Evolutionary conservation across 2,113 vertebrate species (phyloP).

Genomic region (Cynopterus brachyotis): DNA sequence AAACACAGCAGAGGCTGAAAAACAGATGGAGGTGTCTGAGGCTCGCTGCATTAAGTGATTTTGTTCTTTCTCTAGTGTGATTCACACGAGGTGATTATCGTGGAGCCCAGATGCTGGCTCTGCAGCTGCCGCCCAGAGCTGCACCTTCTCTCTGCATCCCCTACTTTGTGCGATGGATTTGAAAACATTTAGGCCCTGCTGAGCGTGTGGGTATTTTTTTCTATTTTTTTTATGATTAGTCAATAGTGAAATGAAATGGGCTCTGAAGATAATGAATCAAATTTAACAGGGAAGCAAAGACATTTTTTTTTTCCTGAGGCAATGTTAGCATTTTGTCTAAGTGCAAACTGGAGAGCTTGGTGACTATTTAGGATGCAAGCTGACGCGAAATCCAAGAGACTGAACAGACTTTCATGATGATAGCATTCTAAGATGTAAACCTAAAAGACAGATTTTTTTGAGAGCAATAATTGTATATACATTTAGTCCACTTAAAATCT

Average conservation of each 20-base stretch:
- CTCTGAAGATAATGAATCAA: slow-evolving; percentile 58
- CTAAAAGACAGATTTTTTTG: background rate
- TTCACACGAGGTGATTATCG: background rate
- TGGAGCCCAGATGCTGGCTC: slow-evolving; percentile 15
- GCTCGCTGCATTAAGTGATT: background rate
- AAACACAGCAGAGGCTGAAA: slow-evolving; percentile 42
- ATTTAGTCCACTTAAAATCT: background rate
- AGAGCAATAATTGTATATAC: background rate
- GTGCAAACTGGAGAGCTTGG: background rate
- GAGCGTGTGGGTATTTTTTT: background rate
- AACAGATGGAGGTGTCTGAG: slow-evolving; percentile 47
- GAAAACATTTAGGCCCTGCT: slow-evolving; percentile 49
- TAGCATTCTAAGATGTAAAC: background rate
- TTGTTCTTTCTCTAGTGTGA: slow-evolving; percentile 4
- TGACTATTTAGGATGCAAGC: background rate
- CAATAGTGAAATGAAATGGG: slow-evolving; percentile 54
- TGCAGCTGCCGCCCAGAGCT: background rate
- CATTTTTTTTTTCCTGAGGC: background rate
- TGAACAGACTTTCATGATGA: background rate
- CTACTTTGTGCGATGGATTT: background rate
- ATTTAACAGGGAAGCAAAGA: slow-evolving; percentile 45
- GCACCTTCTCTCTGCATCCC: background rate
- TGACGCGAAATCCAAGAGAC: background rate
- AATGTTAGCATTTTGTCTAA: slow-evolving; percentile 37
- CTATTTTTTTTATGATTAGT: slow-evolving; percentile 59